These are phyloP conservation scores for Grammomys surdaster DNA, from an alignment of 2,113 vertebrate species.

Conservation along the genomic window DNA sequence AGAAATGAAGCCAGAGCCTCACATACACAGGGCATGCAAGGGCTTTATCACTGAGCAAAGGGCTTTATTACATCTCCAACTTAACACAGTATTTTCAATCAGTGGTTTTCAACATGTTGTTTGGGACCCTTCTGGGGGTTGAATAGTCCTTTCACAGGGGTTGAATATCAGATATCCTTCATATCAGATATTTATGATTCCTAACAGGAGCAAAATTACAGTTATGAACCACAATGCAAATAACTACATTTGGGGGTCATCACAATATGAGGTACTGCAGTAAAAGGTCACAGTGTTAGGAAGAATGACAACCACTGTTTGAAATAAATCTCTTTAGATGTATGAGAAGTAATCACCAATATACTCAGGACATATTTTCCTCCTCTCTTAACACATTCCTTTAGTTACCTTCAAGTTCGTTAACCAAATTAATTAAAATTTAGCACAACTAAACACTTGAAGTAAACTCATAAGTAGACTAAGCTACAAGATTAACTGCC, in stretches of 20 bases:
- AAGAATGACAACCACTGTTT: neutral
- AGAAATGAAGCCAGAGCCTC: neutral
- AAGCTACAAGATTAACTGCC: constrained; percentile 22
- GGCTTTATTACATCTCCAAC: neutral
- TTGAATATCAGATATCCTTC: neutral
- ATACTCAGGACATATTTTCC: neutral
- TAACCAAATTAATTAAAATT: constrained; percentile 21
- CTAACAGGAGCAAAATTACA: neutral
- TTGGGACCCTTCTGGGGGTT: neutral
- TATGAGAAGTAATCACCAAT: neutral
- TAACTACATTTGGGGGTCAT: neutral
- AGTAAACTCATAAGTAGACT: constrained; percentile 36
- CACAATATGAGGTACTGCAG: neutral
- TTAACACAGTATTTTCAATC: neutral
- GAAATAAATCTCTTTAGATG: constrained; percentile 32
- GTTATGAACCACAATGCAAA: neutral
- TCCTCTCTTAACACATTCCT: neutral
- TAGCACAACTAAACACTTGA: neutral
- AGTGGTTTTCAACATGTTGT: neutral
- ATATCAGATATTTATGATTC: neutral
- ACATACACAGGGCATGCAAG: neutral
- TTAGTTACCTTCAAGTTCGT: constrained; percentile 22
- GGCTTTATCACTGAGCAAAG: neutral
- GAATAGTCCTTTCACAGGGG: neutral
- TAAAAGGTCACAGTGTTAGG: neutral